A percentile compares a stretch with the other conserved stretches of the same genome.
Conservation (phyloP, 2,113 vertebrate genomes). For the Tamias sibiricus region DNA sequence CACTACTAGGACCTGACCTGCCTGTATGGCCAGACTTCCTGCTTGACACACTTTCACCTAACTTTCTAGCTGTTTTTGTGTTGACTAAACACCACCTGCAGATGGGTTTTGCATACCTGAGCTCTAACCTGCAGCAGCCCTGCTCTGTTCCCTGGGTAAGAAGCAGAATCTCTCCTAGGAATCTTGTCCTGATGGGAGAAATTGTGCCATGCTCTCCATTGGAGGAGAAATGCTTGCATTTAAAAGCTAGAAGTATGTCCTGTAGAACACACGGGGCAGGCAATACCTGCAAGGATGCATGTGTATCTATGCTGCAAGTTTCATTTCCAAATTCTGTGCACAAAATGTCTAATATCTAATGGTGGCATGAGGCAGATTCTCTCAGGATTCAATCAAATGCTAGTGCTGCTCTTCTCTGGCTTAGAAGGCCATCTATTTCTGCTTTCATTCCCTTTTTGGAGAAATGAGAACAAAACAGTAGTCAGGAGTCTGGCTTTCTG, state of each 20-base stretch:
- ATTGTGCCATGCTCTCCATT: too few species aligned
- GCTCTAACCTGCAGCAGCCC: not conserved
- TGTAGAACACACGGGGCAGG: not conserved
- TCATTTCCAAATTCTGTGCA: not conserved
- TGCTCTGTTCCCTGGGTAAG: not conserved
- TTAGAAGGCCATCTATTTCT: not conserved
- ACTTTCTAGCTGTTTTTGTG: not conserved
- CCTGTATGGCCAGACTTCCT: not conserved
- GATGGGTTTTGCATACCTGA: not conserved
- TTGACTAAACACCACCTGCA: not conserved
- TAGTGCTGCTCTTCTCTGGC: too few species aligned
- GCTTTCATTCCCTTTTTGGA: not conserved
- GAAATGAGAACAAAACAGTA: not conserved
- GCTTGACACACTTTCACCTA: not conserved
- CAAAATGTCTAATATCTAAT: not conserved
- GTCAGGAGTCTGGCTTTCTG: not conserved
- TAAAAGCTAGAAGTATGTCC: not conserved
- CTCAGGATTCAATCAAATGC: not conserved
- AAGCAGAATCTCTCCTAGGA: not conserved
- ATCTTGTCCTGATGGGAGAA: not conserved
- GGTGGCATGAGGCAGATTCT: not conserved
- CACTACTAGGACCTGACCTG: not conserved
- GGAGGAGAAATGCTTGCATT: not conserved
- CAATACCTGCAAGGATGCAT: rapidly evolving
- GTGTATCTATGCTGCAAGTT: not conserved